Conservation (phyloP, 2,888 invertebrate species). For the Rotaria magnacalcarata region DNA sequence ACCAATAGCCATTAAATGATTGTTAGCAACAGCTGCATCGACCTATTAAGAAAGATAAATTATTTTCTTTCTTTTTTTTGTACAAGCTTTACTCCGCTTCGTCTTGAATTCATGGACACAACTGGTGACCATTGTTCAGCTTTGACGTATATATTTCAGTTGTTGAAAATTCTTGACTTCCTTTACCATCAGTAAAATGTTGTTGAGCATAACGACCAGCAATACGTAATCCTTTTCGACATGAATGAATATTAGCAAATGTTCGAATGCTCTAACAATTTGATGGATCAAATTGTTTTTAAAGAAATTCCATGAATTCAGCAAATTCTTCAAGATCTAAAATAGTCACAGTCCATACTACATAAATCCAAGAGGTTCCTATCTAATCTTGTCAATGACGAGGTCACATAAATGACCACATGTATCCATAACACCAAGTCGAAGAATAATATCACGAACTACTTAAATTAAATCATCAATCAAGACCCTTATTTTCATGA, state of each 20-base stretch:
- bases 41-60: neutral
- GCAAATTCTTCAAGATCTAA: conserved; percentile 52
- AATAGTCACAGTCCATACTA: conserved; percentile 51
- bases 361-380: conserved; percentile 50
- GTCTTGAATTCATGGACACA: conserved; percentile 93
- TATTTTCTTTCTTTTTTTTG: neutral
- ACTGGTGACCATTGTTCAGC: conserved; percentile 96
- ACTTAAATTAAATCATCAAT: conserved; percentile 51
- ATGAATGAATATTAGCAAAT: neutral
- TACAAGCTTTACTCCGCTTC: conserved; percentile 75
- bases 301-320: conserved; percentile 51
- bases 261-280: conserved; percentile 48
- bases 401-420: conserved; percentile 50
- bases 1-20: conserved; percentile 92
- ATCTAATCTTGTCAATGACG: conserved; percentile 51
- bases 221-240: too few species aligned
- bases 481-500: conserved; percentile 47
- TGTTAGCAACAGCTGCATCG: conserved; percentile 86
- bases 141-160: conserved; percentile 93
- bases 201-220: too few species aligned
- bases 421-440: conserved; percentile 50
- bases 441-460: conserved; percentile 52
- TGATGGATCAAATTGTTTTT: conserved; percentile 51
- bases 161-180: conserved; percentile 75
- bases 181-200: too few species aligned